A percentile compares a stretch with the other conserved stretches of the same genome.
Conservation (phyloP, 2,113 vertebrate genomes). For the Myotis lucifugus region DNA sequence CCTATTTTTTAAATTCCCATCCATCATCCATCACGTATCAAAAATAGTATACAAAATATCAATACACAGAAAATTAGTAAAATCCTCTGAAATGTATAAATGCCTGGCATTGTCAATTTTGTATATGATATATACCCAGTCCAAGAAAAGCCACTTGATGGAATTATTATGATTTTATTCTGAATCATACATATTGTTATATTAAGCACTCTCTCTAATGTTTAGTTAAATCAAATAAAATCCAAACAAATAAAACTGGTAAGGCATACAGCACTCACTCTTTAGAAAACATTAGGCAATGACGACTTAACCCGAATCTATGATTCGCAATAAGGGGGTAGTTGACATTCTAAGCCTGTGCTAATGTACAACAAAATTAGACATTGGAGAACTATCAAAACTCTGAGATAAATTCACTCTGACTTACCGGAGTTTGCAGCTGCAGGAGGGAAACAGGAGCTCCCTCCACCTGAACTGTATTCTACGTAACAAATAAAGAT, state of each 20-base stretch:
- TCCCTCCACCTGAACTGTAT: neutral
- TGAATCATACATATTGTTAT: neutral
- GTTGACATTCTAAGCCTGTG: neutral
- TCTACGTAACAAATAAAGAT: neutral
- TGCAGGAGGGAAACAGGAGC: neutral
- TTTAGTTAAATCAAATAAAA: constrained; percentile 48
- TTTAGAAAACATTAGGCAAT: constrained; percentile 32
- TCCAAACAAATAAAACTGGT: neutral
- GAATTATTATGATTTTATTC: constrained; percentile 20
- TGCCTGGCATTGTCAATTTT: neutral
- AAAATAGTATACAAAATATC: neutral
- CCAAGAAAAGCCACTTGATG: neutral
- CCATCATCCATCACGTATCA: neutral
- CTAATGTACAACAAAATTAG: constrained; percentile 30
- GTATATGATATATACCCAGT: neutral
- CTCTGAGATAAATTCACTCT: constrained; percentile 37
- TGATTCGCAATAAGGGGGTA: neutral
- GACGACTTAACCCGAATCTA: neutral
- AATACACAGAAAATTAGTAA: neutral
- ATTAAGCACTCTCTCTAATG: neutral
- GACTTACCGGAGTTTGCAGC: neutral
- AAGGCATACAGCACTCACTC: neutral
- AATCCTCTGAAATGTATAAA: neutral
- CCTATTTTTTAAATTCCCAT: neutral
- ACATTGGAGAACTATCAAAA: constrained; percentile 3